Evolutionary conservation across 2,888 invertebrate species (phyloP), one percentile per base, ranked within the genome.

Genomic region (Parapristionchus giblindavisi): DNA sequence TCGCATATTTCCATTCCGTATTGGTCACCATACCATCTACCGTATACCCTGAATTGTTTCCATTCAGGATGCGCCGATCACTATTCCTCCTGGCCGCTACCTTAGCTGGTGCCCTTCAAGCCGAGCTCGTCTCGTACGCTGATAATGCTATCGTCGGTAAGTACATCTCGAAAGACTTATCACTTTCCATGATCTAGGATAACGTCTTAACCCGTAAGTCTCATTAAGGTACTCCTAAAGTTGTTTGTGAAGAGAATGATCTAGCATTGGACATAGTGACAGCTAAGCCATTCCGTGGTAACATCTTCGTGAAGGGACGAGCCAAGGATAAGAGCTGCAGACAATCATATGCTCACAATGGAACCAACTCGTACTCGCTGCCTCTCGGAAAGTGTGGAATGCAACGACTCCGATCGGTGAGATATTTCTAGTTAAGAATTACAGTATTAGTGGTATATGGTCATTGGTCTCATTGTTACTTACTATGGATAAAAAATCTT

Each of bases 371-470:
- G 1, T 87, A 87, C 76, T 81, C 83, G 2, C 78, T 87, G 1
- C 82, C 83, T n/a, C 80, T 87, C 8, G 87, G 87, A 11, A 84
- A 84, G 48, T 87, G 87, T 75, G 87, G 87, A 72, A 87, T 87
- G 87, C 86, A 86, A 60, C 61, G 87, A 40, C 77, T 88, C 27
- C 75, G 87, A 76, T 83, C 87, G 79, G 86, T 85, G 77, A 38
- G 75, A 32, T 66, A 14, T 2, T 40, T 36, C n/a, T n/a, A n/a
- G n/a, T n/a, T n/a, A n/a, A n/a, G n/a, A n/a, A n/a, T n/a, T n/a
- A n/a, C n/a, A n/a, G n/a, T n/a, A n/a, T n/a, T n/a, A n/a, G n/a
- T n/a, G n/a, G n/a, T n/a, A n/a, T n/a, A n/a, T n/a, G n/a, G n/a
- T n/a, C n/a, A n/a, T n/a, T n/a, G n/a, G n/a, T n/a, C n/a, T n/a